phyloP scores from a whole-genome alignment of 1,140 invertebrate genomes.

The Drosophila murphyi region DNA sequence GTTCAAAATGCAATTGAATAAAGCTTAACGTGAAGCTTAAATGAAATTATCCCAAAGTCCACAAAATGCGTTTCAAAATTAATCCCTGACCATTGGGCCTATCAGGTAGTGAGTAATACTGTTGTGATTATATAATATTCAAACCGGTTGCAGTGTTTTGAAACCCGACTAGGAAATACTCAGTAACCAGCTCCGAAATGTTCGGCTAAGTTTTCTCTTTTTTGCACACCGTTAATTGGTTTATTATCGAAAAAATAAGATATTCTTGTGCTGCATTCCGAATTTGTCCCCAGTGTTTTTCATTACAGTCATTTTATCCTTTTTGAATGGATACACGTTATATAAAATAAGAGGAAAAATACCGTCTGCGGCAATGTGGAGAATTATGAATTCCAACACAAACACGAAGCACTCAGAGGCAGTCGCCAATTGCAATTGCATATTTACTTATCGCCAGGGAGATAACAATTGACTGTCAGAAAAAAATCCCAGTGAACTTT shows the following conservation, averaged over 20 bases:
- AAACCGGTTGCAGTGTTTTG: not conserved
- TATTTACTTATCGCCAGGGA: slow-evolving; percentile 70
- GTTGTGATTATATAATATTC: not conserved
- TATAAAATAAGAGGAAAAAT: slow-evolving; percentile 17
- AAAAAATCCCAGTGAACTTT: slow-evolving; percentile 72
- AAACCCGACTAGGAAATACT: not conserved
- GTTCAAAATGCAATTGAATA: slow-evolving; percentile 62
- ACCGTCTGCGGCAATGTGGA: not conserved
- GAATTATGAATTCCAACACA: slow-evolving; percentile 38
- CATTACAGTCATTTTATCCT: too few species aligned
- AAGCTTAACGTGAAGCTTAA: slow-evolving; percentile 60
- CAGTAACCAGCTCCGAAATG: too few species aligned
- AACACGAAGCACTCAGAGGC: slow-evolving; percentile 41
- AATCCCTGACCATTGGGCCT: slow-evolving; percentile 46
- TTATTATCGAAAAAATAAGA: too few species aligned
- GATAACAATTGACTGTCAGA: slow-evolving; percentile 73
- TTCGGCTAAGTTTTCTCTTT: too few species aligned
- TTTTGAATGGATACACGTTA: not conserved
- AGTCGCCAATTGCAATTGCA: slow-evolving; percentile 49
- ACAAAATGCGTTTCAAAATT: slow-evolving; percentile 53
- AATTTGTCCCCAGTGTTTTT: too few species aligned
- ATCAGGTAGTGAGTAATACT: slow-evolving; percentile 43
- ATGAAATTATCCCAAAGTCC: slow-evolving; percentile 52
- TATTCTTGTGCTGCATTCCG: too few species aligned
- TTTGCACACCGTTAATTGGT: too few species aligned